Conservation (phyloP, 2,113 vertebrate species). For the Cyphomyrus plagiostoma region DNA sequence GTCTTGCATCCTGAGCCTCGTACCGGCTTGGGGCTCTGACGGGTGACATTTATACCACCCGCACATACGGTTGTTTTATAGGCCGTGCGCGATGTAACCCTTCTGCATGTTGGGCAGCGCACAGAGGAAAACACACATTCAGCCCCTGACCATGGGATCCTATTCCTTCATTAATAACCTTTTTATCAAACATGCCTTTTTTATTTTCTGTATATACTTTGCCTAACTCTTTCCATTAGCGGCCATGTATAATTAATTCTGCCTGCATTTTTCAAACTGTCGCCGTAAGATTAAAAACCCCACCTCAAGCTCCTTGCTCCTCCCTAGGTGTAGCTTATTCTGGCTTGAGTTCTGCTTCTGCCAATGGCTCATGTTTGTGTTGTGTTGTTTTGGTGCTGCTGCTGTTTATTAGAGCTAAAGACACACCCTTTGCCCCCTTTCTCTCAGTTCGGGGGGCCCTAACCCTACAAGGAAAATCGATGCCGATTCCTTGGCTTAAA, state of each 20-base stretch:
- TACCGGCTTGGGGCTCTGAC: not conserved
- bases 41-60: conserved; percentile 11
- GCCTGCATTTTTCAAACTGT: conserved; percentile 18
- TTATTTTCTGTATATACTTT: conserved; percentile 9
- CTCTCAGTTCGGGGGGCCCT: not conserved
- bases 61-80: not conserved
- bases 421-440: not conserved
- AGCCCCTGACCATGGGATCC: not conserved
- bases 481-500: not conserved
- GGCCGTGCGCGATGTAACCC: conserved; percentile 16
- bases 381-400: not conserved
- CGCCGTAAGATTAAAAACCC: conserved; percentile 2
- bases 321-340: not conserved
- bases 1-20: not conserved
- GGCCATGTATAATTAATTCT: conserved; percentile 24
- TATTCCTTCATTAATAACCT: conserved; percentile 19
- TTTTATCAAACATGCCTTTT: conserved; percentile 26
- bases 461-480: not conserved
- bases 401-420: not conserved
- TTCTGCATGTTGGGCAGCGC: not conserved
- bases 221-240: conserved; percentile 22
- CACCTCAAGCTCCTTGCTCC: not conserved
- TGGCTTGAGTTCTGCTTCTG: not conserved
- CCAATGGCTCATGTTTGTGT: not conserved
- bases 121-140: not conserved